phyloP scores from a whole-genome alignment of 2,797 vertebrate species.

The Tolypeutes matacus region DNA sequence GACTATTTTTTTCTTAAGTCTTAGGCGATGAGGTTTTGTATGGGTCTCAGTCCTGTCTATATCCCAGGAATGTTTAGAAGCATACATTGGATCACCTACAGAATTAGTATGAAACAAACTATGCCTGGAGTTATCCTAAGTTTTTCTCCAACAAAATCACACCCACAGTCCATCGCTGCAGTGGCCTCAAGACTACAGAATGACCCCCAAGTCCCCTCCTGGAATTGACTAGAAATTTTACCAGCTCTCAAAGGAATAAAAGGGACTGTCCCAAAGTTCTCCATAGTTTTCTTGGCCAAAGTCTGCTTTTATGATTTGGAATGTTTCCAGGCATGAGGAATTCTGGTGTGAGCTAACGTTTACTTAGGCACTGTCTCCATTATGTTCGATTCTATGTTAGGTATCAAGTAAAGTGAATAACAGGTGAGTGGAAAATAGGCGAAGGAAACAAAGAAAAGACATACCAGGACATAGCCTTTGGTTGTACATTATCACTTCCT shows the following conservation, averaged over 20 bases:
- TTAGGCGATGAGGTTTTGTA: neutral
- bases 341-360: neutral
- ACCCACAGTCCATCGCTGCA: neutral
- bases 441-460: neutral
- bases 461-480: neutral
- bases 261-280: neutral
- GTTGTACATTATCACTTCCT: neutral
- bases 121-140: neutral
- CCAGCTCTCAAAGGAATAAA: neutral
- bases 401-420: neutral
- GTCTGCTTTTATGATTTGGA: neutral
- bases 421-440: neutral
- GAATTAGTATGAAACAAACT: neutral
- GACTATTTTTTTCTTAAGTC: neutral
- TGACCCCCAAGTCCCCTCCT: neutral
- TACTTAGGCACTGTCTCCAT: neutral
- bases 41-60: neutral
- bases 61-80: neutral
- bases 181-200: neutral
- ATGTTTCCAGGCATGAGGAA: neutral
- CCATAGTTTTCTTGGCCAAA: neutral
- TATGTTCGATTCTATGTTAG: neutral
- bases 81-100: neutral
- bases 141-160: neutral
- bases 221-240: neutral